Evolutionary conservation across 2,888 invertebrate genomes (phyloP), one percentile per base, ranked within the genome.

Genomic region (Diarsia rubi): DNA sequence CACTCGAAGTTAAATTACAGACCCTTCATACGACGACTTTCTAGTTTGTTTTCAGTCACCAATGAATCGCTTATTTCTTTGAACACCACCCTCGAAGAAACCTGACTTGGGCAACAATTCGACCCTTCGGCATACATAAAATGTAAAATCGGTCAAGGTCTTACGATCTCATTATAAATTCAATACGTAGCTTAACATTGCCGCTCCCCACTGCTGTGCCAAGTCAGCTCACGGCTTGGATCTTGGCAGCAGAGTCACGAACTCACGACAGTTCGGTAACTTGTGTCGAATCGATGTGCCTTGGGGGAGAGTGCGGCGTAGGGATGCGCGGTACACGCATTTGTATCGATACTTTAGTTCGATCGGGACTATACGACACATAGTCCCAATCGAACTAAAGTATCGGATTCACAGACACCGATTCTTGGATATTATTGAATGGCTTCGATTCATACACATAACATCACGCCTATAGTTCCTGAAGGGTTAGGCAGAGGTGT

Each of bases 211-310:
- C 21, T 24, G 59, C 44, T 49, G 47, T n/a, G 49, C 66, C 31
- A 27, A 67, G 62, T 57, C 49, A n/a, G 31, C 42, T 69, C n/a
- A 12, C 21, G n/a, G 2, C 45, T n/a, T 14, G 14, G 24, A 16
- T 54, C 24, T 57, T 47, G 54, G 83, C 60, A 47, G 57, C 52
- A 54, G 31, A 24, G 65, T 42, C 68, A 37, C 57, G 80, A 27
- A 24, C 65, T 31, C 68, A 37, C 57, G 79, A n/a, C 65, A 52
- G 62, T 31, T 62, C 21, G 47, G 69, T 47, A 57, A 45, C 47
- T 60, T 62, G 37, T 31, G 16, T n/a, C 37, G 59, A 74, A 84
- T 84, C 81, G 54, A 81, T 81, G 52, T 54, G 66, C 19, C 63
- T 37, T 42, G 14, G n/a, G 62, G 42, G 62, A 42, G 14, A 16